Evolutionary conservation across 2,113 vertebrate species (phyloP), one percentile per base, ranked within the genome.

Genomic region (Triplophysa dalaica): DNA sequence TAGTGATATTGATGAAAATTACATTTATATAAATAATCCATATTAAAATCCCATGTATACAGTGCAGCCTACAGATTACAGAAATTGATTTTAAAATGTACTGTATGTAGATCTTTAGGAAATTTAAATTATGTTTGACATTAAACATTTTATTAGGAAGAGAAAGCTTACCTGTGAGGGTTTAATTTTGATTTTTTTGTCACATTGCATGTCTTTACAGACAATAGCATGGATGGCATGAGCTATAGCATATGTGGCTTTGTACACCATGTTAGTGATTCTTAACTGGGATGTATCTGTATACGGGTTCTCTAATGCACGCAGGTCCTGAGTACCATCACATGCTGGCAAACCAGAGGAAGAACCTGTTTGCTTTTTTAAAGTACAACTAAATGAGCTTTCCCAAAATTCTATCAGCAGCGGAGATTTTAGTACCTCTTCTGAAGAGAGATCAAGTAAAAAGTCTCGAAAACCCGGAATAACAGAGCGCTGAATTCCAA

Each of bases 371-470:
- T 10, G 43, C 10, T 8, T 3, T 45, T 48, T 80, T 63, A 92
- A 72, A 5, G n/a, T 85, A 81, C 92, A 93, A 9, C 67, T 83
- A 63, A 93, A 93, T 10, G 85, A 62, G 10, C 80, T 84, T 75
- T 93, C 89, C 91, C 92, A 93, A 61, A 93, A 91, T 76, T 92
- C 86, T 24, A 72, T 87, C 8, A 92, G 58, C n/a, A 91, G 0
- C 0, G 82, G 45, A 0, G 89, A 90, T 8, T 70, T 73, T 17
- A 83, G 22, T 5, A 79, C 88, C 75, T 88, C 26, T 1, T 69
- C 9, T 1, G 81, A 70, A 56, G 87, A 82, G 11, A 90, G 81
- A 50, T 89, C 84, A 43, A 91, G 9, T 29, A 93, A 48, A 63
- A 91, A 93, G 2, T 91, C 79, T 72, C 84, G 87, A 14, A 93